phyloP scores from a whole-genome alignment of 23 tunicate species.

The Styela clava region DNA sequence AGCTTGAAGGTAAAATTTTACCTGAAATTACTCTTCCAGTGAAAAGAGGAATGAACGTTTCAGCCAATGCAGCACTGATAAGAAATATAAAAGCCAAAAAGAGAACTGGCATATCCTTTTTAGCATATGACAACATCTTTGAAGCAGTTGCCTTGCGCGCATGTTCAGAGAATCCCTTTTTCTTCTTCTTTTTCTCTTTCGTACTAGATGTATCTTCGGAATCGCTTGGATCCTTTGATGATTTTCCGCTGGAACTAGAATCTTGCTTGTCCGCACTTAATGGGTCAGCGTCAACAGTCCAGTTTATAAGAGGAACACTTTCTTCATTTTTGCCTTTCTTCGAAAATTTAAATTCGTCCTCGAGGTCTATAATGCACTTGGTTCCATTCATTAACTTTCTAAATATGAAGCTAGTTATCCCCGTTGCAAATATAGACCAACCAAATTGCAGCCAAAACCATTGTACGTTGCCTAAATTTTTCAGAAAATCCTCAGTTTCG shows the following conservation, averaged over 20 bases:
- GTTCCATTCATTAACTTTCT: not conserved
- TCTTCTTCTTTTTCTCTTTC: not conserved
- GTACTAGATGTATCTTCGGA: not conserved
- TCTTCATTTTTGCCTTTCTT: not conserved
- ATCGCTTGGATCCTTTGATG: not conserved
- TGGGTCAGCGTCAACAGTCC: slow-evolving; percentile 3
- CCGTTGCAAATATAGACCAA: slow-evolving; percentile 30
- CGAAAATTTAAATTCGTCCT: not conserved
- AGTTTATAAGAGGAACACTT: not conserved
- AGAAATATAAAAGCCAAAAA: slow-evolving; percentile 40
- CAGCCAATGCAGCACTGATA: slow-evolving; percentile 47
- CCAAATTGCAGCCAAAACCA: slow-evolving; percentile 65
- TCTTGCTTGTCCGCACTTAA: not conserved
- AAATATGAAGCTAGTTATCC: slow-evolving; percentile 11
- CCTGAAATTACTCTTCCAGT: slow-evolving; percentile 85
- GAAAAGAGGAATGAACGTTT: slow-evolving; percentile 65
- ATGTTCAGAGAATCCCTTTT: slow-evolving; percentile 25
- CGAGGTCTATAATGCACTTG: not conserved
- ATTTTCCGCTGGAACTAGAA: not conserved
- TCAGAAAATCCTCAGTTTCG: slow-evolving; percentile 30
- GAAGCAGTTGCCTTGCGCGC: slow-evolving; percentile 42
- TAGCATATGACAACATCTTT: slow-evolving; percentile 49
- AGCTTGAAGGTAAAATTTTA: too few relatives aligned
- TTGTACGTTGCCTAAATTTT: not conserved
- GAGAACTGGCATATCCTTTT: slow-evolving; percentile 43